Evolutionary conservation across 2,888 invertebrate species (phyloP).

Genomic region (Teinopalpus imperialis): DNA sequence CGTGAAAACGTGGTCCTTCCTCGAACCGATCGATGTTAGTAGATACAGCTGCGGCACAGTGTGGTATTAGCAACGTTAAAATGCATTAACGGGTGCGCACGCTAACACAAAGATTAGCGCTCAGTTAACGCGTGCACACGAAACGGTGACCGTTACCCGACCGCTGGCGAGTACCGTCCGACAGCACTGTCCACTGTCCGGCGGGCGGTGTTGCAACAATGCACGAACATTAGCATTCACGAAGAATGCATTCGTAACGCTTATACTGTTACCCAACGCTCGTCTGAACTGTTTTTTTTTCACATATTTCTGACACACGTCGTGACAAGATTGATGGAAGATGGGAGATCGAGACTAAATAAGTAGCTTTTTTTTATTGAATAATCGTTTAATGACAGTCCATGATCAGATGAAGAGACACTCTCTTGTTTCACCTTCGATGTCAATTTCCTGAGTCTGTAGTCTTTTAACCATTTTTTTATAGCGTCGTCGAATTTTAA

Average conservation of each 20-base stretch:
- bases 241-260: not conserved
- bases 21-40: no score
- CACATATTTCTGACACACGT: not conserved
- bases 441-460: no score
- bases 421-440: no score
- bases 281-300: no score
- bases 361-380: no score
- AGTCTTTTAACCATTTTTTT: no score
- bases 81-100: not conserved
- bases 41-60: no score
- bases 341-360: not conserved
- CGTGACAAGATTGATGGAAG: not conserved
- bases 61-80: no score
- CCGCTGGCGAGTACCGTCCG: not conserved
- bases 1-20: no score
- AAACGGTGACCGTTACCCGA: conserved; percentile 19
- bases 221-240: conserved; percentile 8
- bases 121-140: conserved; percentile 3
- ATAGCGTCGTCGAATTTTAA: no score
- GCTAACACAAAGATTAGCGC: conserved; percentile 14
- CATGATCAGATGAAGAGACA: no score
- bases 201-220: conserved; percentile 5
- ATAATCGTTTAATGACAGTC: no score
- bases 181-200: conserved; percentile 1
- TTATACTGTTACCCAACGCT: conserved; percentile 2